Evolutionary conservation across 2,797 vertebrate species (phyloP), one percentile per base, ranked within the genome.

Genomic region (Lindbergichthys nudifrons): DNA sequence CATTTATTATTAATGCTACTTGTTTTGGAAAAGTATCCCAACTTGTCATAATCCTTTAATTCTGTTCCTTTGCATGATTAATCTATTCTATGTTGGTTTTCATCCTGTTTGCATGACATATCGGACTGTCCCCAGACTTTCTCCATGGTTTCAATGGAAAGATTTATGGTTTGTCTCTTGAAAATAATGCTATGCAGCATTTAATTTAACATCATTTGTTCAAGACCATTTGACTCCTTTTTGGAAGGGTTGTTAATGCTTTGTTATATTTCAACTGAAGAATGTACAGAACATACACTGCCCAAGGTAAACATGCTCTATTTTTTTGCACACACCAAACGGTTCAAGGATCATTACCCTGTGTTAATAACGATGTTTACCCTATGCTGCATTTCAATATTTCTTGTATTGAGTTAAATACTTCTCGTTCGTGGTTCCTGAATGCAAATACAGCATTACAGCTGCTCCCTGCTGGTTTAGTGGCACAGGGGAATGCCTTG

Each of bases 211-310:
- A 71, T 0, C 68, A 65, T 46, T 47, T 11, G 39, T 74, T 68
- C 71, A n/a, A 59, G 12, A 26, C 43, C 53, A 66, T 83, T 26
- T 52, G n/a, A 26, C 30, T 57, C 26, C 32, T 41, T 82, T 79
- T 71, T 7, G 12, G n/a, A 26, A 1, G 3, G 51, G 7, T 57
- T 10, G 54, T 74, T 71, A 46, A 65, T 39, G 32, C 26, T 23
- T 80, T 75, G 23, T 46, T 52, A 75, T 65, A 73, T 70, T 36
- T 82, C 73, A 87, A 68, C 23, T 52, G 68, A 88, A 79, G 75
- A 92, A 89, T 90, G 84, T 90, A 90, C 82, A 77, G 66, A 75
- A 80, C 59, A 60, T 75, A 75, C 82, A 80, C 75, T 88, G 82
- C 65, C 76, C 69, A 56, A 70, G 51, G 67, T 64, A 60, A 75